These are phyloP conservation scores for Polypterus senegalus DNA, from an alignment of 2,113 vertebrate genomes.

Conservation along the genomic window DNA sequence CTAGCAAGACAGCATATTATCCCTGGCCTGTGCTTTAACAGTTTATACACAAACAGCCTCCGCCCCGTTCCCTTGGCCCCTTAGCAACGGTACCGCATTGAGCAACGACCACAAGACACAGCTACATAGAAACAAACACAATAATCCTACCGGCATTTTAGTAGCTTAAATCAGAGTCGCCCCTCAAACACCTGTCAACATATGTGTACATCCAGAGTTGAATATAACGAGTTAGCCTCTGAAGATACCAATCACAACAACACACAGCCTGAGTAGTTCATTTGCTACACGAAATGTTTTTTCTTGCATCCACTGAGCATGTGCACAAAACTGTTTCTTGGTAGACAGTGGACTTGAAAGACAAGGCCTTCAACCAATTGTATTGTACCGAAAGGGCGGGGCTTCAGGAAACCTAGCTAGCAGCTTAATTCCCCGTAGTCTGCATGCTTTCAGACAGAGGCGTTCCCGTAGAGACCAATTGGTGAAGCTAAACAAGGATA, in stretches of 20 bases:
- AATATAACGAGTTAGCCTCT: neutral
- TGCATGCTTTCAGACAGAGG: no score
- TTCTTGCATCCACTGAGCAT: neutral
- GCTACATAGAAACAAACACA: no score
- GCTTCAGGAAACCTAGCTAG: neutral
- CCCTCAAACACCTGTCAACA: neutral
- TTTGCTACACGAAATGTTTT: neutral
- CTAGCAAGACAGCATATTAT: no score
- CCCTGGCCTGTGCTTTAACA: no score
- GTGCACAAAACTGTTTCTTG: neutral
- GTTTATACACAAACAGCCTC: no score
- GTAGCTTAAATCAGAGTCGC: neutral
- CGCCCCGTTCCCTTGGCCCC: no score
- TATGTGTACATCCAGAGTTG: neutral
- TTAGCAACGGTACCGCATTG: no score
- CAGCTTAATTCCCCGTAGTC: neutral
- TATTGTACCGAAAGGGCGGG: neutral
- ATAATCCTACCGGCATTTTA: constrained; percentile 17
- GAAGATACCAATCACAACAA: neutral
- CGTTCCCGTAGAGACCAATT: no score
- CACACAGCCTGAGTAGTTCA: neutral
- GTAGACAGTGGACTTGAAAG: neutral
- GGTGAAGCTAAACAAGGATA: neutral
- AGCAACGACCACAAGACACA: no score
- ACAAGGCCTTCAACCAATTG: neutral